phyloP scores from a whole-genome alignment of 92 coral and sea anemone genomes.

The Porites lobata region DNA sequence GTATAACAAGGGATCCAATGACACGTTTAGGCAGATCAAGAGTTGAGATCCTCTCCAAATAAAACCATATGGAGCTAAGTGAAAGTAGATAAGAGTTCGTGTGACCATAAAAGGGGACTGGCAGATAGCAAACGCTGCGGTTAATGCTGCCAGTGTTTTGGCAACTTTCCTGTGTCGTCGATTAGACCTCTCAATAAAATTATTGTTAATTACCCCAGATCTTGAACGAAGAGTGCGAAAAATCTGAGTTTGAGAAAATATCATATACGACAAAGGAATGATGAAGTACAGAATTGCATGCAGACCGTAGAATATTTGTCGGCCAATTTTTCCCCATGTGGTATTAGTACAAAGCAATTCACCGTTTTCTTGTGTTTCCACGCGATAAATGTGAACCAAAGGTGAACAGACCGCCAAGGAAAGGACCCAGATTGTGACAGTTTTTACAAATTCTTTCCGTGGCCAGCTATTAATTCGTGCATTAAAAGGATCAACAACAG shows the following conservation, averaged over 20 bases:
- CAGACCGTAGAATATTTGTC: constrained; percentile 39
- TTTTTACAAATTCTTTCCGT: neutral
- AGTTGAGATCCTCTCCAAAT: constrained; percentile 40
- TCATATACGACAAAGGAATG: constrained; percentile 25
- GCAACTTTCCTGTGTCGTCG: constrained; percentile 23
- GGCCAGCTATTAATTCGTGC: constrained; percentile 9
- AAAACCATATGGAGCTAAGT: constrained; percentile 16
- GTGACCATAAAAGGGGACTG: constrained; percentile 56
- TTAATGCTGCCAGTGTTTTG: constrained; percentile 39
- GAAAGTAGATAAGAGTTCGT: constrained; percentile 52
- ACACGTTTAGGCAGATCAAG: constrained; percentile 28
- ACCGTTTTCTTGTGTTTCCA: neutral
- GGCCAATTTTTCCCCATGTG: constrained; percentile 6
- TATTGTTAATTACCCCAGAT: neutral
- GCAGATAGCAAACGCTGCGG: constrained; percentile 41
- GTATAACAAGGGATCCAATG: constrained; percentile 44
- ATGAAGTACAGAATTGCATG: constrained; percentile 40
- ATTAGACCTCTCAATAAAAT: neutral
- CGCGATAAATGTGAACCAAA: constrained; percentile 35
- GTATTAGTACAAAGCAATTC: constrained; percentile 14
- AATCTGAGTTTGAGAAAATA: constrained; percentile 16
- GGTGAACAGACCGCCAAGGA: constrained; percentile 52
- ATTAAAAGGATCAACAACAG: constrained; percentile 35
- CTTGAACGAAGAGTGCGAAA: constrained; percentile 2
- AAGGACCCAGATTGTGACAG: constrained; percentile 20